phyloP scores from a whole-genome alignment of 2,888 invertebrate species.

The Lampropteryx suffumata region DNA sequence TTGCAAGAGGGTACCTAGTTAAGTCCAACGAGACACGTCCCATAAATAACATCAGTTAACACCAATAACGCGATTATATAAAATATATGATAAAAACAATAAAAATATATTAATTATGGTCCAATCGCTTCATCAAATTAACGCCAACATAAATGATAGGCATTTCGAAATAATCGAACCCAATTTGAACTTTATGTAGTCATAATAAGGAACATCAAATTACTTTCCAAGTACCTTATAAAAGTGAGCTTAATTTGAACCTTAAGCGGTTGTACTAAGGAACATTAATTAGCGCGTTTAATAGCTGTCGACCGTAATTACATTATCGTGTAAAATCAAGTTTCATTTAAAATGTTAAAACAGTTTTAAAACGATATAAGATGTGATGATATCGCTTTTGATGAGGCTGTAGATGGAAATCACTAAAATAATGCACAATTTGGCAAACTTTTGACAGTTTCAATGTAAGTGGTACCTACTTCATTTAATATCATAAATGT shows the following conservation, averaged over 20 bases:
- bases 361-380: constrained; percentile 18
- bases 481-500: no score
- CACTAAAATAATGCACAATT: background rate
- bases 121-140: constrained; percentile 24
- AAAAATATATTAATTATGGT: constrained; percentile 20
- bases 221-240: background rate
- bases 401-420: constrained; percentile 9
- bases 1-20: no score
- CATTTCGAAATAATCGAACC: background rate
- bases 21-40: constrained; percentile 1
- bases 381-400: constrained; percentile 11
- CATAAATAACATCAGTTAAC: constrained; percentile 9
- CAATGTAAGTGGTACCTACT: no score
- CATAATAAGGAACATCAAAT: constrained; percentile 2
- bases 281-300: constrained; percentile 4
- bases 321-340: constrained; percentile 12
- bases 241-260: constrained; percentile 8
- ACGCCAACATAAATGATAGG: constrained; percentile 16
- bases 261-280: constrained; percentile 3
- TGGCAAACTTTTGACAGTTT: background rate
- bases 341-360: no score
- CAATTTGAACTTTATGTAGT: constrained; percentile 12
- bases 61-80: constrained; percentile 4
- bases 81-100: constrained; percentile 6
- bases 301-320: constrained; percentile 17